phyloP scores from a whole-genome alignment of 1,140 invertebrate genomes.

The Daktulosphaira vitifoliae region DNA sequence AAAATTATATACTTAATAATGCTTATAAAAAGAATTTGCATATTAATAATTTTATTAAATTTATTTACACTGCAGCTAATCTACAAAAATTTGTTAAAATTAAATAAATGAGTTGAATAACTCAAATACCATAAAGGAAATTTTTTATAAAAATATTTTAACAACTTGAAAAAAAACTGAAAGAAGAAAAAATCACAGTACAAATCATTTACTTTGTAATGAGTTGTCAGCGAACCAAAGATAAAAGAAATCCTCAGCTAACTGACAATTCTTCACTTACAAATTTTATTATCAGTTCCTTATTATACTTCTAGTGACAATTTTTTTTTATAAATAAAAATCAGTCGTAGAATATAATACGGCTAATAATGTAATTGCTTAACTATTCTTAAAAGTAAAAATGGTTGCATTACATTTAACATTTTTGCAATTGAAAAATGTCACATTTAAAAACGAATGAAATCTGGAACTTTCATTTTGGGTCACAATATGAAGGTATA shows the following conservation, averaged over 20 bases:
- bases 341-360: neutral
- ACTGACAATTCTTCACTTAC: neutral
- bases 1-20: slow-evolving; percentile 16
- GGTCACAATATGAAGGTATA: slow-evolving; percentile 16
- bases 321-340: neutral
- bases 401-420: too few relatives aligned
- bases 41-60: slow-evolving; percentile 8
- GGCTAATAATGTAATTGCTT: slow-evolving; percentile 1
- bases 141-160: slow-evolving; percentile 18
- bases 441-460: slow-evolving; percentile 8
- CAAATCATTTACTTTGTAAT: slow-evolving; percentile 10
- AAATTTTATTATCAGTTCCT: slow-evolving; percentile 14
- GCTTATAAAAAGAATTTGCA: slow-evolving; percentile 21
- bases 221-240: slow-evolving; percentile 6
- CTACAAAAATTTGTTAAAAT: slow-evolving; percentile 30
- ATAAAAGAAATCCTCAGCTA: neutral
- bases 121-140: slow-evolving; percentile 6
- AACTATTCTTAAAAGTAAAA: neutral
- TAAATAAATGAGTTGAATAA: slow-evolving; percentile 27
- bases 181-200: slow-evolving; percentile 22
- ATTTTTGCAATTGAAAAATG: neutral
- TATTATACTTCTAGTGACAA: neutral
- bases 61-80: slow-evolving; percentile 8
- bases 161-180: neutral
- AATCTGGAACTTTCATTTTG: slow-evolving; percentile 1